These are phyloP conservation scores for Cheilinus undulatus DNA, from an alignment of 2,113 vertebrate genomes.

Conservation along the genomic window DNA sequence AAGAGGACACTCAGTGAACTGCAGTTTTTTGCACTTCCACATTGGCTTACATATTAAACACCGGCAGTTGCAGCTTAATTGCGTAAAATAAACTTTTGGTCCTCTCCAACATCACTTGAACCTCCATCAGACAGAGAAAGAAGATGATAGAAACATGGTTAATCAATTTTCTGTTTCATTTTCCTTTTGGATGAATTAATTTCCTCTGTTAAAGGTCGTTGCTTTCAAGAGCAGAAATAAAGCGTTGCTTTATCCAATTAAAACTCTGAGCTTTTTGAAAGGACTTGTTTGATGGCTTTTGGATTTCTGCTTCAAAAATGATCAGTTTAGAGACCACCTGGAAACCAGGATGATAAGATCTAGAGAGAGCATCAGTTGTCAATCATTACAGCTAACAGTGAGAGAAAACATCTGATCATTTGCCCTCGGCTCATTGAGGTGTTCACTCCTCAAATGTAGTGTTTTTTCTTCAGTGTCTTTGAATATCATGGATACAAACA, in stretches of 20 bases:
- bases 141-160: background rate
- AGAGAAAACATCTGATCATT: slow-evolving; percentile 4
- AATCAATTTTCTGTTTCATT: slow-evolving; percentile 49
- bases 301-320: background rate
- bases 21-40: too few species aligned
- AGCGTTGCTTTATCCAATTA: slow-evolving; percentile 14
- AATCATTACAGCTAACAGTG: slow-evolving; percentile 13
- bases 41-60: too few species aligned
- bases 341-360: slow-evolving; percentile 14
- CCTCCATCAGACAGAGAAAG: background rate
- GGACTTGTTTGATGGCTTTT: background rate
- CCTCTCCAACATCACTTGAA: slow-evolving; percentile 1
- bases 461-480: slow-evolving; percentile 10
- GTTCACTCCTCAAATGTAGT: slow-evolving; percentile 1
- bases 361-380: background rate
- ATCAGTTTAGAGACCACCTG: background rate
- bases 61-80: slow-evolving; percentile 23
- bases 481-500: slow-evolving; percentile 14
- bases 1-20: too few species aligned
- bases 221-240: slow-evolving; percentile 14
- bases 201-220: slow-evolving; percentile 41
- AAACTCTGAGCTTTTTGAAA: background rate
- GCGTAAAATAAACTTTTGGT: background rate
- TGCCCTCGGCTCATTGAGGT: background rate
- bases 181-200: slow-evolving; percentile 29